phyloP scores from a whole-genome alignment of 1,140 invertebrate genomes.

The Dysdera silvatica region DNA sequence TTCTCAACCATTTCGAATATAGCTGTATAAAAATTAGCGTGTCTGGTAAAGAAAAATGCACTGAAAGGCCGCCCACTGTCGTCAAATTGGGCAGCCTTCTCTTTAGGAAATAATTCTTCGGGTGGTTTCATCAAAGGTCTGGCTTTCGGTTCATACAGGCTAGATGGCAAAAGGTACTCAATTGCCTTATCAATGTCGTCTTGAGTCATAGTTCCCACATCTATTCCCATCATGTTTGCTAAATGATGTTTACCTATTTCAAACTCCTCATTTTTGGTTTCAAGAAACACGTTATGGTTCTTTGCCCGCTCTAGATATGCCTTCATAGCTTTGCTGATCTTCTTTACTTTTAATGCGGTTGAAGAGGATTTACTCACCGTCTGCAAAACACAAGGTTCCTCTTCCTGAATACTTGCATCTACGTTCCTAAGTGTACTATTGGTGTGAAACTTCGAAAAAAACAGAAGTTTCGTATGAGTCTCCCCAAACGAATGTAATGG shows the following conservation, averaged over 20 bases:
- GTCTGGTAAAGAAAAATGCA: conserved; percentile 79
- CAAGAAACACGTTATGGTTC: conserved; percentile 76
- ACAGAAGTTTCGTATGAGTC: too few species aligned
- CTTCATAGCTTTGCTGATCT: conserved; percentile 72
- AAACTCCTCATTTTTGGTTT: conserved; percentile 69
- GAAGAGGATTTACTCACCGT: not conserved
- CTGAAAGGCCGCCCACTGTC: conserved; percentile 75
- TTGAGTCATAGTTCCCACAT: conserved; percentile 78
- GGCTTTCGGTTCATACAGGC: conserved; percentile 69
- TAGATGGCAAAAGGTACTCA: conserved; percentile 84
- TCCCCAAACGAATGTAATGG: too few species aligned
- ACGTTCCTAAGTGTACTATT: too few species aligned
- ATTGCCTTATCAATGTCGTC: conserved; percentile 79
- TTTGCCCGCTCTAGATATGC: conserved; percentile 71
- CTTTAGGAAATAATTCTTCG: conserved; percentile 68
- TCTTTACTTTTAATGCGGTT: conserved; percentile 33
- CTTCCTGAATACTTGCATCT: too few species aligned
- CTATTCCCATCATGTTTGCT: conserved; percentile 96
- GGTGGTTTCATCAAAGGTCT: conserved; percentile 79
- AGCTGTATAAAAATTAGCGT: conserved; percentile 62
- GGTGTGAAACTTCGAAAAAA: too few species aligned
- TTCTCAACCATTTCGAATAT: conserved; percentile 54
- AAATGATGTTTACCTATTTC: conserved; percentile 87
- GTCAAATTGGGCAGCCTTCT: conserved; percentile 74
- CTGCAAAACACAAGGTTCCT: too few species aligned